phyloP scores from a whole-genome alignment of 2,888 invertebrate genomes.

The Baccha elongata region DNA sequence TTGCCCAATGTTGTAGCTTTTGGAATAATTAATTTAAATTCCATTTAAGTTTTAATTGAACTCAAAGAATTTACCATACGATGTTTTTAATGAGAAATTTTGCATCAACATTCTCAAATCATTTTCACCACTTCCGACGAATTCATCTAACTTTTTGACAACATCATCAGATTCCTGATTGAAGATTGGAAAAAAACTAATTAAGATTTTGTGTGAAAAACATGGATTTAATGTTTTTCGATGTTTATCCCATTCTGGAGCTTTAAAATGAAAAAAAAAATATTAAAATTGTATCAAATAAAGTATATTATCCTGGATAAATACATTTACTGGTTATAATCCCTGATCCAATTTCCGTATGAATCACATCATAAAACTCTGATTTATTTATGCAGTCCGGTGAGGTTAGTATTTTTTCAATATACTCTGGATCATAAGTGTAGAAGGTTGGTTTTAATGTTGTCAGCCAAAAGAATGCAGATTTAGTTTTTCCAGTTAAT shows the following conservation, averaged over 20 bases:
- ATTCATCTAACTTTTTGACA: neutral
- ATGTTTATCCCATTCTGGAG: neutral
- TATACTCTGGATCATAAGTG: constrained; percentile 62
- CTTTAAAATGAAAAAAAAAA: neutral
- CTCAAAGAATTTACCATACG: neutral
- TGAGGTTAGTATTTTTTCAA: constrained; percentile 66
- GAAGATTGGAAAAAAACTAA: constrained; percentile 22
- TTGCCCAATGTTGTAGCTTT: neutral
- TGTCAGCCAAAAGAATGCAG: constrained; percentile 60
- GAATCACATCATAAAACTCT: neutral
- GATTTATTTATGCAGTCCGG: constrained; percentile 66
- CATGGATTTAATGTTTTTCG: neutral
- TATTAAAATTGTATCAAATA: neutral
- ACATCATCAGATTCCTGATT: constrained; percentile 6
- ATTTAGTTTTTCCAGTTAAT: constrained; percentile 11
- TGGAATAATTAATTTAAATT: neutral
- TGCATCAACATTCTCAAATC: neutral
- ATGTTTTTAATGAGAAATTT: neutral
- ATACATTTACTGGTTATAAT: constrained; percentile 18
- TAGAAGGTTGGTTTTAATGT: constrained; percentile 35
- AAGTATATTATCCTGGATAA: no score
- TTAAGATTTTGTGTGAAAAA: constrained; percentile 19
- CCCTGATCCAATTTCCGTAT: neutral
- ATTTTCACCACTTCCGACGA: constrained; percentile 8
- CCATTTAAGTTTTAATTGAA: neutral